Conservation (phyloP, 35 echinoderm and acorn worm species). For the Apostichopus parvimensis region DNA sequence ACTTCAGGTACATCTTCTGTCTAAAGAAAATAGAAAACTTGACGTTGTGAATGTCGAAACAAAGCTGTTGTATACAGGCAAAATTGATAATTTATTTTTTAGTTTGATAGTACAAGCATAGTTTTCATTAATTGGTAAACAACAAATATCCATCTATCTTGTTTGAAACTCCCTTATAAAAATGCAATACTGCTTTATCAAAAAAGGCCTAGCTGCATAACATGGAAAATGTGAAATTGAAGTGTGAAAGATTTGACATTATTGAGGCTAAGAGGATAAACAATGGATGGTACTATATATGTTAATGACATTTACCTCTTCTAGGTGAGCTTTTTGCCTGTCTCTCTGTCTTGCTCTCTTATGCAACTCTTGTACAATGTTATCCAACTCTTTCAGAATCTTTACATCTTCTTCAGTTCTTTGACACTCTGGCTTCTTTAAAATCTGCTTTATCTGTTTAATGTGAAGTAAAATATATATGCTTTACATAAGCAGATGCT, state of each 20-base stretch:
- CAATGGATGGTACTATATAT: not conserved
- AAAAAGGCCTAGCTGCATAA: too few species aligned
- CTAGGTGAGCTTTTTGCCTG: conserved; percentile 6
- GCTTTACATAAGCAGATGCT: too few species aligned
- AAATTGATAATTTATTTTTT: not conserved
- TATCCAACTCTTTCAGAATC: conserved; percentile 58
- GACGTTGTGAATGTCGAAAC: too few species aligned
- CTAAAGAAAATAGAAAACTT: conserved; percentile 7
- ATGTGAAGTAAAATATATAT: too few species aligned
- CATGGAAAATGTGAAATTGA: not conserved
- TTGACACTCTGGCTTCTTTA: conserved; percentile 72
- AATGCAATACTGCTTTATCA: too few species aligned
- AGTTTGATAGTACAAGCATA: not conserved
- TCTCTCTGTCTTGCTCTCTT: conserved; percentile 69
- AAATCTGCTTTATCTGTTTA: conserved; percentile 69
- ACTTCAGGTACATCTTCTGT: conserved; percentile 81
- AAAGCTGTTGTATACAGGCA: too few species aligned
- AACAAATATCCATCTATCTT: not conserved
- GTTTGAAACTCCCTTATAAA: not conserved
- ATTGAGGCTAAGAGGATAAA: not conserved
- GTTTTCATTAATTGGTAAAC: not conserved
- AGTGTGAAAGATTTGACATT: too few species aligned
- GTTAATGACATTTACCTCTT: not conserved
- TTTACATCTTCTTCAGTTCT: conserved; percentile 65
- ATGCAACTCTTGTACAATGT: conserved; percentile 77